phyloP scores from a whole-genome alignment of 2,113 vertebrate species.

The Hiodon tergisus region DNA sequence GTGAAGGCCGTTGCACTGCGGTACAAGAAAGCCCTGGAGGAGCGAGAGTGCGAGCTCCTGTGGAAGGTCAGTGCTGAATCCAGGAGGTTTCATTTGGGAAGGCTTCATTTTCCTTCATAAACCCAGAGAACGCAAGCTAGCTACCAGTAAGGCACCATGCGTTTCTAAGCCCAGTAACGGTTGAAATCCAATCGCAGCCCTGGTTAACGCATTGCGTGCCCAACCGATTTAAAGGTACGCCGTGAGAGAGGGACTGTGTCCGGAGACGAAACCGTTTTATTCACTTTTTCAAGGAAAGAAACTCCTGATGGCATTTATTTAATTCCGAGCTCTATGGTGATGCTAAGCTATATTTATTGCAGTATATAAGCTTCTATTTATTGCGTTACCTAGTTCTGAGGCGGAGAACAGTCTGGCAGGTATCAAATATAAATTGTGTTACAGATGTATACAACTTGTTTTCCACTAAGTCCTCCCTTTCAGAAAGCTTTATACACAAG shows the following conservation, averaged over 20 bases:
- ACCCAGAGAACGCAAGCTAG: background rate
- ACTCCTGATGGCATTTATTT: background rate
- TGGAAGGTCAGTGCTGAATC: slow-evolving; percentile 78
- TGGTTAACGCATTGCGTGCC: slow-evolving; percentile 7
- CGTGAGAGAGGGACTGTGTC: background rate
- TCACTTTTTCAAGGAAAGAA: background rate
- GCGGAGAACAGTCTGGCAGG: too few relatives aligned
- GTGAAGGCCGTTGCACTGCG: slow-evolving; percentile 88
- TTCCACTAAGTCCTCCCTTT: too few relatives aligned
- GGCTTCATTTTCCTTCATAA: background rate
- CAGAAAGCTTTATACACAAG: too few relatives aligned
- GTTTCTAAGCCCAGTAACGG: too few relatives aligned
- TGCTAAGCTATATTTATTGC: too few relatives aligned
- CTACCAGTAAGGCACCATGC: too few relatives aligned
- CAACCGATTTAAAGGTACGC: slow-evolving; percentile 1
- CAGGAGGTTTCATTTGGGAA: background rate
- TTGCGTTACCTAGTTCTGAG: too few relatives aligned
- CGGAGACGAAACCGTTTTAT: background rate
- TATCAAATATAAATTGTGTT: too few relatives aligned
- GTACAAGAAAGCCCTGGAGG: slow-evolving; percentile 92
- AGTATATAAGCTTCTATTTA: too few relatives aligned
- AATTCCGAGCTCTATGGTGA: too few relatives aligned
- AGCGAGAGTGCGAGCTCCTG: slow-evolving; percentile 90
- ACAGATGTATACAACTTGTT: too few relatives aligned
- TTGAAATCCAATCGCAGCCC: background rate